phyloP scores from a whole-genome alignment of 2,113 vertebrate genomes.

The Rhinolophus ferrumequinum region DNA sequence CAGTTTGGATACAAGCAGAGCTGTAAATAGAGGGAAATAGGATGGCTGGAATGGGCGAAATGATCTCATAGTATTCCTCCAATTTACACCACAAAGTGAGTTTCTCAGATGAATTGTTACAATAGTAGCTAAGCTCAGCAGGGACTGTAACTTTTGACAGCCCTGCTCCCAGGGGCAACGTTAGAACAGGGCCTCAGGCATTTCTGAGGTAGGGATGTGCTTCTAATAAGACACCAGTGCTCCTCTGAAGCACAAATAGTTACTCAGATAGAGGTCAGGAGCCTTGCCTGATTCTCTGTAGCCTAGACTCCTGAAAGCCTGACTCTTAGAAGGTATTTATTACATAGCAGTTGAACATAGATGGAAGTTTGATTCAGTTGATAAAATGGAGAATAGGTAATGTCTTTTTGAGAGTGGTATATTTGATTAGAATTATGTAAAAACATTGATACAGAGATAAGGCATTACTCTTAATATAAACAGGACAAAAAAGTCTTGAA shows the following conservation, averaged over 20 bases:
- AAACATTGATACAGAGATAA: not conserved
- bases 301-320: not conserved
- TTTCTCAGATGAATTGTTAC: not conserved
- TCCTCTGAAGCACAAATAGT: not conserved
- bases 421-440: slow-evolving; percentile 26
- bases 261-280: not conserved
- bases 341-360: not conserved
- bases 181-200: not conserved
- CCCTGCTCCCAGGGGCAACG: not conserved
- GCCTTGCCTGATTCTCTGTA: not conserved
- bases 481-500: not conserved
- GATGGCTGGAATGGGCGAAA: not conserved
- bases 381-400: not conserved
- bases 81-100: too few species aligned
- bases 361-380: slow-evolving; percentile 29
- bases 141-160: not conserved
- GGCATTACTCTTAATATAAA: slow-evolving; percentile 25
- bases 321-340: not conserved
- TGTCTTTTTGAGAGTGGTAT: not conserved
- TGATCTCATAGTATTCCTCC: not conserved
- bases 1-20: not conserved
- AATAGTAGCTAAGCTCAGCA: too few species aligned
- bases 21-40: not conserved
- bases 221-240: not conserved
- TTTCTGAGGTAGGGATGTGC: not conserved